Percentiles rank a stretch among this genome's conserved stretches.
phyloP scores from a whole-genome alignment of 2,113 vertebrate species.

The Ophthalmolycus amberensis region DNA sequence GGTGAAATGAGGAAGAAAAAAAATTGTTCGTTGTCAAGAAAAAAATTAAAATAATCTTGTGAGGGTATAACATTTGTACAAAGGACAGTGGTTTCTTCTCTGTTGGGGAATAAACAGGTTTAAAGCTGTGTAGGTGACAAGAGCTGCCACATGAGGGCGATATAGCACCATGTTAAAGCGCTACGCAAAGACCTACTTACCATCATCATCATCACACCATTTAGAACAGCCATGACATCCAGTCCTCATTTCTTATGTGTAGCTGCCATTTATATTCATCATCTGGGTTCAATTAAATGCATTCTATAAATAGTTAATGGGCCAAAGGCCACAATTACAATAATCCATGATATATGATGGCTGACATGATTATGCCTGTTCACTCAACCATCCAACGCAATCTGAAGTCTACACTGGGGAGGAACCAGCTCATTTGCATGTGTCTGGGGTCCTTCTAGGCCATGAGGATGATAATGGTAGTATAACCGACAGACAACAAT shows the following conservation, averaged over 20 bases:
- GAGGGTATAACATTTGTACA: background rate
- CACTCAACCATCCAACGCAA: conserved; percentile 50
- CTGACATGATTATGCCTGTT: conserved; percentile 52
- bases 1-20: background rate
- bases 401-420: conserved; percentile 38
- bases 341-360: conserved; percentile 51
- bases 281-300: conserved; percentile 40
- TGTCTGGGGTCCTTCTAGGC: conserved; percentile 40
- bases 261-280: conserved; percentile 19
- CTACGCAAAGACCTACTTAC: background rate
- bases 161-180: conserved; percentile 20
- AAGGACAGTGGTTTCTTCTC: background rate
- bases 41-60: background rate
- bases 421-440: conserved; percentile 55
- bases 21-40: background rate
- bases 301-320: conserved; percentile 66
- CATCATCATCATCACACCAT: background rate
- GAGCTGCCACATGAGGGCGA: conserved; percentile 67
- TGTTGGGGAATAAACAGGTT: background rate
- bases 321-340: conserved; percentile 54
- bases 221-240: conserved; percentile 3
- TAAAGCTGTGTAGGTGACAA: background rate
- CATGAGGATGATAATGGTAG: conserved; percentile 55
- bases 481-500: conserved; percentile 14
- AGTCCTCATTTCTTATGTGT: conserved; percentile 2